Conservation (phyloP, 2,888 invertebrate species). For the Sclerodermus sp. region DNA sequence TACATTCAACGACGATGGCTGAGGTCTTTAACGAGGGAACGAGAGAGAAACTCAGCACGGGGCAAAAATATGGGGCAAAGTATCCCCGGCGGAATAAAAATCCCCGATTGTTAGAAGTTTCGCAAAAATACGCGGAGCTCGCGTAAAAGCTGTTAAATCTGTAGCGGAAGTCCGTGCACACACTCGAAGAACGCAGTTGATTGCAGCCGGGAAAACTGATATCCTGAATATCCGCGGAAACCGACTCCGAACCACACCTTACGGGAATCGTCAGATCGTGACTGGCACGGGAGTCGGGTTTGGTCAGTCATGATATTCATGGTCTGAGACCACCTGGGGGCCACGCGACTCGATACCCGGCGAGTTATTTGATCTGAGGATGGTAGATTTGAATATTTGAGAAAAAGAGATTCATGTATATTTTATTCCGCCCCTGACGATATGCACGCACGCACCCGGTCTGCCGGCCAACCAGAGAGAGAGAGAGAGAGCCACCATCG, state of each 20-base stretch:
- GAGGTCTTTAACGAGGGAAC: no score
- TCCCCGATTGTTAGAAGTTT: no score
- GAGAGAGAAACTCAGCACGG: no score
- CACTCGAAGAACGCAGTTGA: background rate
- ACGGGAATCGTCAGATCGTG: slow-evolving; percentile 41
- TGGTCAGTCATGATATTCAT: slow-evolving; percentile 58
- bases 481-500: background rate
- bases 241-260: slow-evolving; percentile 25
- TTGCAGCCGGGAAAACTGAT: slow-evolving; percentile 24
- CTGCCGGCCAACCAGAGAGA: background rate
- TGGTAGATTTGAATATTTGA: slow-evolving; percentile 51
- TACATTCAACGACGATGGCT: no score
- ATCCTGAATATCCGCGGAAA: slow-evolving; percentile 31
- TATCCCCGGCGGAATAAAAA: no score
- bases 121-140: no score
- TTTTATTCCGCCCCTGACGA: slow-evolving; percentile 37
- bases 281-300: slow-evolving; percentile 35
- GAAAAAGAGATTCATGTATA: slow-evolving; percentile 51
- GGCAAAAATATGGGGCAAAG: no score
- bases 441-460: background rate
- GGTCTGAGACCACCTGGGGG: slow-evolving; percentile 53
- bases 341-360: slow-evolving; percentile 41
- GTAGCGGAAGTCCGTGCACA: no score
- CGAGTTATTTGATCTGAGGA: slow-evolving; percentile 51
- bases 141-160: no score